Evolutionary conservation across 2,888 invertebrate species (phyloP), one percentile per base, ranked within the genome.

Genomic region (Tenthredo scrophulariae): DNA sequence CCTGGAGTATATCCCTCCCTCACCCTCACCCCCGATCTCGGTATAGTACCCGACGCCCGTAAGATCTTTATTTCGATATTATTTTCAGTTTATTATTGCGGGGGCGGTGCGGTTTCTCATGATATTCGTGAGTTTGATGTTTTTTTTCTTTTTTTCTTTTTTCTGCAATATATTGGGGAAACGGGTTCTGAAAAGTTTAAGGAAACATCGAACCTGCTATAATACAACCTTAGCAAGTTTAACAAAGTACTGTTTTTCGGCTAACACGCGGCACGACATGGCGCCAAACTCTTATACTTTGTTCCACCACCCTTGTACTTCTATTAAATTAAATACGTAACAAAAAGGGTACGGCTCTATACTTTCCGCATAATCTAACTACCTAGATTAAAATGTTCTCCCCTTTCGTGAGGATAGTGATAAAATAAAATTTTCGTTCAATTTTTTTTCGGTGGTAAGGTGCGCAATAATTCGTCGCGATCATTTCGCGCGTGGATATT

Each of bases 21-120:
- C 50, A 50, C 26, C 18, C 29, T 72, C 50, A 50, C 26, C 80
- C 67, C 46, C 46, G 9, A 4, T 26, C 33, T n/a, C 43, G 43
- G 6, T 26, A 18, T 40, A 22, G 40, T 9, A 15, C 15, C 50
- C 83, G 29, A 80, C 80, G 33, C 84, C 72, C 18, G 50, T 84
- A 84, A 84, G 84, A 85, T 85, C 77, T 85, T 85, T 82, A 85
- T 85, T 85, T 70, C 70, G 79, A 80, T 85, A 85, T 85, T 85
- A 85, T 80, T 85, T 85, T 82, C 79, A 40, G 46, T 79, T 82
- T 85, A 82, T 82, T 79, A 80, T 82, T 85, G 70, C 85, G 70
- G 54, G 33, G 46, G 84, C 18, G 67, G 70, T 18, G 33, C 62
- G 70, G 65, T 67, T 83, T 65, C 46, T 83, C 67, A 37, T 33